Base-by-base conservation (phyloP, 2,888 invertebrate species). In the Petrolisthes manimaculis region DNA sequence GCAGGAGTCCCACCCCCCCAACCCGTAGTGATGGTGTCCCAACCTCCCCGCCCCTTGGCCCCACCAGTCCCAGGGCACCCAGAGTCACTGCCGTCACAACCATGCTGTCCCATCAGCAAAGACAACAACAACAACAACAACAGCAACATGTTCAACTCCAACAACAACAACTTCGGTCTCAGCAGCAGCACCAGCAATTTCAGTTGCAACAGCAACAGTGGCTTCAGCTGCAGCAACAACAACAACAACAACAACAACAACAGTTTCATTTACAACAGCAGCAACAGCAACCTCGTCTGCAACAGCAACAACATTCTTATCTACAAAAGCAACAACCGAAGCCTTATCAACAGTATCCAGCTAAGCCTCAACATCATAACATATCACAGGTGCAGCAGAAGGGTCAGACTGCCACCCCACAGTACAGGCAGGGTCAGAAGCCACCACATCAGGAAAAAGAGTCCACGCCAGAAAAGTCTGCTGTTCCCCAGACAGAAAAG, bases 1-100 rank as follows among this genome's bases (percentile, higher is more conserved):
- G 88, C 85, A 88, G 88, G 81, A 85, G 84, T 56, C 78, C 85
- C 14, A 71, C 85, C n/a, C 86, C 89, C 18, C 77, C 82, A n/a
- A 24, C 53, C 56, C 88, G 79, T 53, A 79, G 69, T 24, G 75
- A 88, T 84, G 84, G 56, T 12, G 79, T 80, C n/a, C 84, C 83
- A 12, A 80, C 71, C 21, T 71, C 83, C 12, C 88, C 84, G 9
- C 84, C 84, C 80, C 79, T 80, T 53, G 88, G 80, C 37, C 88
- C 88, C 53, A 80, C 88, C 61, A 88, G 84, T 55, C 88, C 88
- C 56, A 79, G 88, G 75, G 51, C 80, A 4, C 74, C 86, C 6
- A 88, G 80, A 56, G 88, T 53, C 24, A 24, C 67, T 18, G 74
- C 84, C 74, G 24, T 84, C 61, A 54, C 53, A 37, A 37, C 37